A percentile compares a stretch with the other conserved stretches of the same genome.
Conservation (phyloP, 2,888 invertebrate genomes). For the Caenorhabditis parvicauda region DNA sequence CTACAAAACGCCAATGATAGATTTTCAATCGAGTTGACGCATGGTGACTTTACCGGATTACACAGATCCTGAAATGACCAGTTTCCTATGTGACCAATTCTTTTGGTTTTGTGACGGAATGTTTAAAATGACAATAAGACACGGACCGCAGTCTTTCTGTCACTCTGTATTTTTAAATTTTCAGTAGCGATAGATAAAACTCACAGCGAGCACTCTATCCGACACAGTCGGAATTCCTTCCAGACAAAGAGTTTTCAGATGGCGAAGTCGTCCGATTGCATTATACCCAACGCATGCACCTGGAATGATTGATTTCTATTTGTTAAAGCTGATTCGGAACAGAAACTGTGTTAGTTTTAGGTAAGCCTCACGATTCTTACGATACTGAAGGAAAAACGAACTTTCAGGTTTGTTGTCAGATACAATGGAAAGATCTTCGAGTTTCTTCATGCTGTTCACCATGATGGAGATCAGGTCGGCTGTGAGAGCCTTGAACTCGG, state of each 20-base stretch:
- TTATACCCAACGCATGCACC: background rate
- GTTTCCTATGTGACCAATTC: no score
- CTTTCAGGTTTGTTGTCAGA: constrained; percentile 5
- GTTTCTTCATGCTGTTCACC: constrained; percentile 8
- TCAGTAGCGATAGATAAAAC: background rate
- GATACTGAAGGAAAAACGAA: no score
- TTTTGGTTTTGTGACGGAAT: no score
- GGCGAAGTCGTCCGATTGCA: constrained; percentile 21
- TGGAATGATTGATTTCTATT: no score
- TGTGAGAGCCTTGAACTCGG: constrained; percentile 4
- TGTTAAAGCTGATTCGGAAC: no score
- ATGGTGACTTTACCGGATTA: constrained; percentile 7
- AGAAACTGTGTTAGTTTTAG: no score
- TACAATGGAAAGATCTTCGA: constrained; percentile 16
- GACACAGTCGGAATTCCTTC: constrained; percentile 42
- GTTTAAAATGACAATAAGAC: no score
- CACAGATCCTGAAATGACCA: constrained; percentile 16
- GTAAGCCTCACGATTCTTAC: no score
- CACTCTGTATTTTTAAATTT: no score
- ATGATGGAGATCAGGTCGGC: constrained; percentile 8
- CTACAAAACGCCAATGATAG: constrained; percentile 39
- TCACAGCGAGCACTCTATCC: constrained; percentile 19
- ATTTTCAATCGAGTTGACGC: constrained; percentile 8
- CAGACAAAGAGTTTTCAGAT: constrained; percentile 27
- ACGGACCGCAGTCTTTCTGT: no score